Evolutionary conservation across 2,113 vertebrate species (phyloP).

Genomic region (Anas platyrhynchos): DNA sequence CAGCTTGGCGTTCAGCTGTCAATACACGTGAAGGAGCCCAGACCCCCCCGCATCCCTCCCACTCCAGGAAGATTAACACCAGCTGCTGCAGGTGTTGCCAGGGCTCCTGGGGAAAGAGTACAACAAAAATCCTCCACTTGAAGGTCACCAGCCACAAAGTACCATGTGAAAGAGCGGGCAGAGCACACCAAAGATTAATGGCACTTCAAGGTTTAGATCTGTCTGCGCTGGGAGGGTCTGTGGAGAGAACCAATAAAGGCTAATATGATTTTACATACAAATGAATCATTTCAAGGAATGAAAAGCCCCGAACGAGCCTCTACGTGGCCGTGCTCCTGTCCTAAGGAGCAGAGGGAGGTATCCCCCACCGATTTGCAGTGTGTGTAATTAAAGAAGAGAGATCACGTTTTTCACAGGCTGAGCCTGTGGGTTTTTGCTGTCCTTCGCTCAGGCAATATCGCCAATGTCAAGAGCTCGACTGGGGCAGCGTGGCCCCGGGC

Average conservation of each 20-base stretch:
- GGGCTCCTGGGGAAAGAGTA: neutral
- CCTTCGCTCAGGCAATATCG: neutral
- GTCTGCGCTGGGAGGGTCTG: slow-evolving; percentile 9
- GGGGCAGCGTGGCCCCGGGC: neutral
- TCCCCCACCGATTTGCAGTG: neutral
- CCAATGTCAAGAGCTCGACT: rapidly evolving
- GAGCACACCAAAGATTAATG: slow-evolving; percentile 29
- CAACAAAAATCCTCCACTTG: neutral
- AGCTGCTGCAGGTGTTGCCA: slow-evolving; percentile 22
- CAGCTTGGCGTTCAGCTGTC: neutral
- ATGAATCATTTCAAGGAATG: neutral
- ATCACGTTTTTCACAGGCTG: neutral
- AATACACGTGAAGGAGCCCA: neutral
- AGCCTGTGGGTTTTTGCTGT: neutral
- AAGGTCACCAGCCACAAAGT: slow-evolving; percentile 44
- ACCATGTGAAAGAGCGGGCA: neutral
- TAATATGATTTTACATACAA: slow-evolving; percentile 37
- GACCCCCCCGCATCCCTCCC: neutral
- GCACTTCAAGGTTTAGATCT: slow-evolving; percentile 29
- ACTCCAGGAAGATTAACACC: neutral
- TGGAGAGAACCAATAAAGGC: neutral
- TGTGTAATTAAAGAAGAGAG: neutral
- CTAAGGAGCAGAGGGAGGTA: neutral
- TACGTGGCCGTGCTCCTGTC: neutral
- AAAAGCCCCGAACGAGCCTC: neutral